These are phyloP conservation scores for Ormyrus rosae DNA, from an alignment of 2,888 invertebrate genomes.

Conservation along the genomic window DNA sequence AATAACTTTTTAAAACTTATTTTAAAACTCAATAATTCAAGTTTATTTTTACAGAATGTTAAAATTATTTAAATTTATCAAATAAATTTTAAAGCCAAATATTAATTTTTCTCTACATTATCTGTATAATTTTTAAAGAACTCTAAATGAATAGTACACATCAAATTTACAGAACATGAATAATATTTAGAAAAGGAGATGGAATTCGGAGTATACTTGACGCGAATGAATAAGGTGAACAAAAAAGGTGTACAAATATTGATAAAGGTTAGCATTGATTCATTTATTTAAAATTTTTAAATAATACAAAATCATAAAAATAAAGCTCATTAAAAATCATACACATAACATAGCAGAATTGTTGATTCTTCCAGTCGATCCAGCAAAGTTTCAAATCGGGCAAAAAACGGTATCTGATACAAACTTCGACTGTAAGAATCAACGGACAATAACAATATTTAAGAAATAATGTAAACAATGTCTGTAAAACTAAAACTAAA, in stretches of 20 bases:
- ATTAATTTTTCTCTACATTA: too few relatives aligned
- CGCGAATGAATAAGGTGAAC: slow-evolving; percentile 19
- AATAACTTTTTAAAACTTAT: neutral
- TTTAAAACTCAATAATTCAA: too few relatives aligned
- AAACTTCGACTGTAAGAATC: slow-evolving; percentile 28
- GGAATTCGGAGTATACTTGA: too few relatives aligned
- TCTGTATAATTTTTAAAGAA: too few relatives aligned
- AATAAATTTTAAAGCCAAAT: too few relatives aligned
- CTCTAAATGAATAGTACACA: too few relatives aligned
- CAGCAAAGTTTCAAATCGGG: neutral
- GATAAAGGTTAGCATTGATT: slow-evolving; percentile 4
- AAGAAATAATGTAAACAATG: neutral
- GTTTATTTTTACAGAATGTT: too few relatives aligned
- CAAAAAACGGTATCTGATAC: neutral
- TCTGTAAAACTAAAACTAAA: neutral
- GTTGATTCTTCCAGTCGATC: slow-evolving; percentile 20
- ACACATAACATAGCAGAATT: slow-evolving; percentile 13
- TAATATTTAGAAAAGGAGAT: too few relatives aligned
- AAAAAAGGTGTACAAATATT: slow-evolving; percentile 37
- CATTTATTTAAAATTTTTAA: slow-evolving; percentile 33
- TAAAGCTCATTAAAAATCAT: slow-evolving; percentile 29
- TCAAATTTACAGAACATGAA: too few relatives aligned
- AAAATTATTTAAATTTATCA: too few relatives aligned
- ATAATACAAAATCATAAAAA: slow-evolving; percentile 37
- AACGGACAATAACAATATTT: neutral